Evolutionary conservation across 2,888 invertebrate species (phyloP).

Genomic region (Yponomeuta malinellus): DNA sequence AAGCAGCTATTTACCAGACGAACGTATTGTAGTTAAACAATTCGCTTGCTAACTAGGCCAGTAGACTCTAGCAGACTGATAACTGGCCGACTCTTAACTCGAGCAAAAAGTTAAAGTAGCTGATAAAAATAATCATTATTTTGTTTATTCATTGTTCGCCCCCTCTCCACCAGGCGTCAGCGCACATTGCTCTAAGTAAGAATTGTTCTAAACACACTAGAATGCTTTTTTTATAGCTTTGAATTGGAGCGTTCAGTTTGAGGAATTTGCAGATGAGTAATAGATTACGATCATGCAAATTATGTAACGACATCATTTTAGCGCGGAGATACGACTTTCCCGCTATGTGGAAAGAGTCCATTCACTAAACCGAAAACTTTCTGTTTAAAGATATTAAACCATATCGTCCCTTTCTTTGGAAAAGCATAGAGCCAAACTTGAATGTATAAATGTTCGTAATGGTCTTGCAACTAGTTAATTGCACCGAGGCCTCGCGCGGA

Average conservation of each 20-base stretch:
- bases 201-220: background rate
- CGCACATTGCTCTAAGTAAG: background rate
- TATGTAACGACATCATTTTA: too few relatives aligned
- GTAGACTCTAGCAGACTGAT: background rate
- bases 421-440: too few relatives aligned
- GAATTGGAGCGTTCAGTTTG: background rate
- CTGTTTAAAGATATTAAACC: too few relatives aligned
- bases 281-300: too few relatives aligned
- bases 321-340: too few relatives aligned
- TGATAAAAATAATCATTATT: background rate
- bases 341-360: too few relatives aligned
- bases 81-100: background rate
- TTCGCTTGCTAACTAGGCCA: background rate
- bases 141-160: background rate
- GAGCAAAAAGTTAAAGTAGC: background rate
- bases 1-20: background rate
- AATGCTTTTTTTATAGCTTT: background rate
- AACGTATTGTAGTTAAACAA: background rate
- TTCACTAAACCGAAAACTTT: too few relatives aligned
- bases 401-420: too few relatives aligned
- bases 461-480: too few relatives aligned
- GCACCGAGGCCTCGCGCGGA: too few relatives aligned
- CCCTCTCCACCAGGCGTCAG: background rate
- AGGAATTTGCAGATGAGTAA: too few relatives aligned
- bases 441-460: too few relatives aligned